phyloP scores from a whole-genome alignment of 2,888 invertebrate genomes.

The Troides oblongomaculatus region DNA sequence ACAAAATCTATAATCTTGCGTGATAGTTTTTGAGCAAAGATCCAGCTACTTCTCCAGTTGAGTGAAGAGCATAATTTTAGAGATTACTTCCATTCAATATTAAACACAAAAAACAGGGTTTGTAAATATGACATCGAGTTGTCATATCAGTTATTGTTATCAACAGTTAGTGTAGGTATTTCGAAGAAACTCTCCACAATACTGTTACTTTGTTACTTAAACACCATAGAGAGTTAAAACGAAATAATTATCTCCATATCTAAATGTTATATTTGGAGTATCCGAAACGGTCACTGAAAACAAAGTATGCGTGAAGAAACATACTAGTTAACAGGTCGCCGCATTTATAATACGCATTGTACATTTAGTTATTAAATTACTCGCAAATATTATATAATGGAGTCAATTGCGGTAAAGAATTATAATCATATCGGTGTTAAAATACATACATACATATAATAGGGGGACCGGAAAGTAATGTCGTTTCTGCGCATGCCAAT shows the following conservation, averaged over 20 bases:
- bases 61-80: too few relatives aligned
- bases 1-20: too few relatives aligned
- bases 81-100: too few relatives aligned
- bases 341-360: neutral
- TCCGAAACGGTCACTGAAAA: slow-evolving; percentile 1
- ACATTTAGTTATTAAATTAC: neutral
- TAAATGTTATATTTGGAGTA: neutral
- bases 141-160: neutral
- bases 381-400: neutral
- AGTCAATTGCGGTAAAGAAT: too few relatives aligned
- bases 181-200: neutral
- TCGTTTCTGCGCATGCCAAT: too few relatives aligned
- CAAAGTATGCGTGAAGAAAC: slow-evolving; percentile 5
- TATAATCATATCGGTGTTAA: too few relatives aligned
- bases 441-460: too few relatives aligned
- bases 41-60: too few relatives aligned
- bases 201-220: neutral
- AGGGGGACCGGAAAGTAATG: too few relatives aligned
- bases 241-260: neutral
- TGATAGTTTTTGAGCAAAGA: too few relatives aligned
- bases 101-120: neutral
- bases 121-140: neutral
- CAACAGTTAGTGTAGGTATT: neutral
- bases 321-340: neutral
- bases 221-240: neutral